phyloP scores from a whole-genome alignment of 2,113 vertebrate species.

The Myrmophylax atrothorax region DNA sequence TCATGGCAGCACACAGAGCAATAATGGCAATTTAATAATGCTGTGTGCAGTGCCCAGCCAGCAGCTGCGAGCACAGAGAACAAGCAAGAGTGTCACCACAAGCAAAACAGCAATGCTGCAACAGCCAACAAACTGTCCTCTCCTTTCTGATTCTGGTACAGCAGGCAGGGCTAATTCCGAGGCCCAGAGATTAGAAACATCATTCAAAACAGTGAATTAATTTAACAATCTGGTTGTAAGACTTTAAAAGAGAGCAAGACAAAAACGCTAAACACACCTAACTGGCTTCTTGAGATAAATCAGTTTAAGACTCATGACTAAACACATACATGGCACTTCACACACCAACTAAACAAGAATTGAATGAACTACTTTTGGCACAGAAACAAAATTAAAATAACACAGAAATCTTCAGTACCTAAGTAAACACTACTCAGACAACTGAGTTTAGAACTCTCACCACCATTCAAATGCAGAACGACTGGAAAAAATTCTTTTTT shows the following conservation, averaged over 20 bases:
- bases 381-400: neutral
- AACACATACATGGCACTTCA: neutral
- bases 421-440: neutral
- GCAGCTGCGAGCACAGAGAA: slow-evolving; percentile 46
- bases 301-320: neutral
- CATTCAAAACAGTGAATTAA: slow-evolving; percentile 19
- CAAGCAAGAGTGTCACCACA: slow-evolving; percentile 44
- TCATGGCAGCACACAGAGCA: slow-evolving; percentile 40
- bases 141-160: slow-evolving; percentile 40
- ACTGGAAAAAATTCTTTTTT: neutral
- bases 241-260: neutral
- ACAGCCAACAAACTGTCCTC: slow-evolving; percentile 30
- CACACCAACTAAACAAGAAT: neutral
- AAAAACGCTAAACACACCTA: neutral
- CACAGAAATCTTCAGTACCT: neutral
- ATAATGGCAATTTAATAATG: slow-evolving; percentile 71
- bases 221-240: neutral
- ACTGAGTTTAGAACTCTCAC: neutral
- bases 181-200: neutral
- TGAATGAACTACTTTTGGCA: neutral
- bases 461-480: neutral
- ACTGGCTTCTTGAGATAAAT: neutral
- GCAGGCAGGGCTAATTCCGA: slow-evolving; percentile 4
- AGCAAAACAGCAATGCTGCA: slow-evolving; percentile 33
- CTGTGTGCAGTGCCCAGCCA: slow-evolving; percentile 3